Conservation (phyloP, 2,888 invertebrate genomes). For the Embidobia sp. region DNA sequence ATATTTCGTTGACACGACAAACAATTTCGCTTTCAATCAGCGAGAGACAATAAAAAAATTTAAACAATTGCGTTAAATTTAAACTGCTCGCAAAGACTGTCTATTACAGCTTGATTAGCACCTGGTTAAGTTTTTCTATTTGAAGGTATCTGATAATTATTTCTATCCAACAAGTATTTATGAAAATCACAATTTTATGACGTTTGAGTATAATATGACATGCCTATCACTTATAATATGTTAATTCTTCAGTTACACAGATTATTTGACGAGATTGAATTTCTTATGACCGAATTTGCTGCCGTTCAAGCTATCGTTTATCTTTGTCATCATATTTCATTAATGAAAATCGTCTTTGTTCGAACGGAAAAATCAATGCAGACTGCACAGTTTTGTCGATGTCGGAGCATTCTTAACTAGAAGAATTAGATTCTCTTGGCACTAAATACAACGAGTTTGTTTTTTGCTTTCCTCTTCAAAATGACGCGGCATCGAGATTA, state of each 20-base stretch:
- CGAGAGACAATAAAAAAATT: neutral
- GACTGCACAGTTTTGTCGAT: conserved; percentile 51
- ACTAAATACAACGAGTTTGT: conserved; percentile 60
- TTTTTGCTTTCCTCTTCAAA: conserved; percentile 45
- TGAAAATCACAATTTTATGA: conserved; percentile 65
- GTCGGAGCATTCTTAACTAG: conserved; percentile 56
- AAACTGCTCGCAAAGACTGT: conserved; percentile 48
- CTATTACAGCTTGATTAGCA: conserved; percentile 63
- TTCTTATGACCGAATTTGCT: conserved; percentile 35
- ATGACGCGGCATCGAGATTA: conserved; percentile 43
- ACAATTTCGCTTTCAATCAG: conserved; percentile 6
- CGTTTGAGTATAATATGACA: conserved; percentile 58
- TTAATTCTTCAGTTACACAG: conserved; percentile 62
- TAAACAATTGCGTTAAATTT: conserved; percentile 40
- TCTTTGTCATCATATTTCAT: conserved; percentile 25
- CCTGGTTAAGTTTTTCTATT: conserved; percentile 59
- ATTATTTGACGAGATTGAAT: conserved; percentile 55
- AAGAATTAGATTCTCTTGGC: conserved; percentile 65
- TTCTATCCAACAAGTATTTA: conserved; percentile 65
- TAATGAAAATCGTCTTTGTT: conserved; percentile 14
- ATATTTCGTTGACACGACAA: conserved; percentile 41
- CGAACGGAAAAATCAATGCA: conserved; percentile 35
- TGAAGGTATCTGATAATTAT: conserved; percentile 56
- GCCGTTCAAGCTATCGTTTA: conserved; percentile 35
- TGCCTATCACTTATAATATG: conserved; percentile 59